phyloP scores from a whole-genome alignment of 1,140 invertebrate species.

The Eriosoma lanigerum region DNA sequence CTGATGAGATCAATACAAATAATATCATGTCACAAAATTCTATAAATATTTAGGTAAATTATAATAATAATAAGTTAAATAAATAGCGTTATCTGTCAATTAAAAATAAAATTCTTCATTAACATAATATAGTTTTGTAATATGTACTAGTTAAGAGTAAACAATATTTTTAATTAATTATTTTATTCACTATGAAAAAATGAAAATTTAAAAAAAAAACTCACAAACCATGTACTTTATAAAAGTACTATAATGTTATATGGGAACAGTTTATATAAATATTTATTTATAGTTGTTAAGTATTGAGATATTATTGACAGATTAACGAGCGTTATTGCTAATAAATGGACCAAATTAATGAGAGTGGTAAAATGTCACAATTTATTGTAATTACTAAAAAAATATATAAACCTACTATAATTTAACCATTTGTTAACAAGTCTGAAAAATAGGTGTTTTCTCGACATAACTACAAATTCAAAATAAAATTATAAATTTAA shows the following conservation, averaged over 20 bases:
- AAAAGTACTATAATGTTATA: not conserved
- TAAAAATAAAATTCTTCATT: too few relatives aligned
- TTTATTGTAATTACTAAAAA: not conserved
- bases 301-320: not conserved
- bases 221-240: not conserved
- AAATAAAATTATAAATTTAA: slow-evolving; percentile 41
- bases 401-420: slow-evolving; percentile 19
- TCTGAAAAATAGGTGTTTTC: slow-evolving; percentile 1
- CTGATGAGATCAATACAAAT: slow-evolving; percentile 45
- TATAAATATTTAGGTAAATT: slow-evolving; percentile 18
- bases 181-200: not conserved
- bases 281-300: not conserved
- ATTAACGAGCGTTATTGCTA: not conserved
- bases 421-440: slow-evolving; percentile 8
- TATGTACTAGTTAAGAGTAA: too few relatives aligned
- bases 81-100: not conserved
- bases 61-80: slow-evolving; percentile 23
- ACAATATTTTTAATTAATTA: not conserved
- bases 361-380: not conserved
- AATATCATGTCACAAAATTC: slow-evolving; percentile 33
- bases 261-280: not conserved
- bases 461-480: not conserved
- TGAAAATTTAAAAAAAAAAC: not conserved
- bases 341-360: not conserved
- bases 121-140: too few relatives aligned